phyloP scores from a whole-genome alignment of 2,113 vertebrate genomes.

The Stegostoma tigrinum region DNA sequence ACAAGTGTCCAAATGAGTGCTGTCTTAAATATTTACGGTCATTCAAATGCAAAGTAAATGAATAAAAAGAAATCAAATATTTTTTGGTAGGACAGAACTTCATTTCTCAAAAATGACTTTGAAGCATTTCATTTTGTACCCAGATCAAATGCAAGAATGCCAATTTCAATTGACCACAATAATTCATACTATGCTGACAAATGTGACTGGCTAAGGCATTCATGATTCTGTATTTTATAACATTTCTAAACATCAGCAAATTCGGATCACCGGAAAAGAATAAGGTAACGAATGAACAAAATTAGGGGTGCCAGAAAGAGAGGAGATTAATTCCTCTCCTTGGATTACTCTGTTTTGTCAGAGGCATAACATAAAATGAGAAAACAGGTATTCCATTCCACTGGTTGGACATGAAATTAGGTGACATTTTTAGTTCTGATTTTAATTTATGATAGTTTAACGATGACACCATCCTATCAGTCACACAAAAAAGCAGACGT shows the following conservation, averaged over 20 bases:
- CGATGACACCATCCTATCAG: neutral
- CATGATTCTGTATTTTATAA: neutral
- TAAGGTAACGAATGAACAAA: neutral
- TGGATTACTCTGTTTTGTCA: neutral
- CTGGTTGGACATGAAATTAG: neutral
- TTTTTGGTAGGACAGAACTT: too few species aligned
- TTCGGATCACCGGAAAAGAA: too few species aligned
- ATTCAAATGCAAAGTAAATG: too few species aligned
- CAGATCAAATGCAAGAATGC: too few species aligned
- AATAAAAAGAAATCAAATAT: too few species aligned
- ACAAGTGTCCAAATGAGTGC: too few species aligned
- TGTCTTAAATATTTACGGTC: too few species aligned
- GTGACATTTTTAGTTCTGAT: neutral
- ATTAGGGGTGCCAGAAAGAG: neutral
- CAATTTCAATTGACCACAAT: too few species aligned
- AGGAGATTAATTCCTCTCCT: neutral
- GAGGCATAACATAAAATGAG: neutral
- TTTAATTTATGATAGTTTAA: neutral
- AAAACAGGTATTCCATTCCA: neutral
- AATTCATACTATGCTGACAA: too few species aligned
- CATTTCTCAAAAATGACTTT: too few species aligned
- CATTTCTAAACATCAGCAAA: too few species aligned
- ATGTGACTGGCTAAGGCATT: neutral
- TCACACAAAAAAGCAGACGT: neutral
- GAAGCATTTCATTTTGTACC: too few species aligned